A percentile compares a stretch with the other conserved stretches of the same genome.
These are phyloP conservation scores for Apostichopus leukothele DNA, from an alignment of 53 echinoderm and acorn worm species.

Conservation along the genomic window DNA sequence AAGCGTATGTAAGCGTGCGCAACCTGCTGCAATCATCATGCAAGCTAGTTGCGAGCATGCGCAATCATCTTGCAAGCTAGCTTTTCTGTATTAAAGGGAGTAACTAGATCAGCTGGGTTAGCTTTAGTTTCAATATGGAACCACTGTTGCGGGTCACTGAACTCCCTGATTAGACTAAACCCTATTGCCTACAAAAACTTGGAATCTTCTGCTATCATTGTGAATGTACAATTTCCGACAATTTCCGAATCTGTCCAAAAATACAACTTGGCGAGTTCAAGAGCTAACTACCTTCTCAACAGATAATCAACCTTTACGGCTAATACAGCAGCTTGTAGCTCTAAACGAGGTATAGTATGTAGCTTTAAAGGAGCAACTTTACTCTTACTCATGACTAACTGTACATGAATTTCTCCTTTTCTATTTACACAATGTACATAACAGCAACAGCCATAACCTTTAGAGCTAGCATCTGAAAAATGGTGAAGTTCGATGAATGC, in stretches of 20 bases:
- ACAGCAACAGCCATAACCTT: constrained; percentile 65
- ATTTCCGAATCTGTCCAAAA: constrained; percentile 63
- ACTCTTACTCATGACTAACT: constrained; percentile 61
- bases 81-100: constrained; percentile 3
- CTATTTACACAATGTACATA: constrained; percentile 57
- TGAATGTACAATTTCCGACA: constrained; percentile 50
- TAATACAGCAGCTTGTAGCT: constrained; percentile 47
- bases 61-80: background rate
- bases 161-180: constrained; percentile 37
- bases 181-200: constrained; percentile 53
- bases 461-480: constrained; percentile 63
- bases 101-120: constrained; percentile 42
- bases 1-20: background rate
- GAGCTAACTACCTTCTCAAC: constrained; percentile 1
- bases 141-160: constrained; percentile 18
- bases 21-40: no score
- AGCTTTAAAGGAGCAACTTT: constrained; percentile 53
- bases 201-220: constrained; percentile 55
- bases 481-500: constrained; percentile 45
- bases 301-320: constrained; percentile 47
- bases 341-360: constrained; percentile 50
- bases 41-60: background rate
- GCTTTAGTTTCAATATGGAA: constrained; percentile 8
- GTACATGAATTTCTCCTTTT: constrained; percentile 35
- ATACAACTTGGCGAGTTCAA: background rate